These are phyloP conservation scores for Bathybates hornii DNA, from an alignment of 2,113 vertebrate genomes.

Conservation along the genomic window DNA sequence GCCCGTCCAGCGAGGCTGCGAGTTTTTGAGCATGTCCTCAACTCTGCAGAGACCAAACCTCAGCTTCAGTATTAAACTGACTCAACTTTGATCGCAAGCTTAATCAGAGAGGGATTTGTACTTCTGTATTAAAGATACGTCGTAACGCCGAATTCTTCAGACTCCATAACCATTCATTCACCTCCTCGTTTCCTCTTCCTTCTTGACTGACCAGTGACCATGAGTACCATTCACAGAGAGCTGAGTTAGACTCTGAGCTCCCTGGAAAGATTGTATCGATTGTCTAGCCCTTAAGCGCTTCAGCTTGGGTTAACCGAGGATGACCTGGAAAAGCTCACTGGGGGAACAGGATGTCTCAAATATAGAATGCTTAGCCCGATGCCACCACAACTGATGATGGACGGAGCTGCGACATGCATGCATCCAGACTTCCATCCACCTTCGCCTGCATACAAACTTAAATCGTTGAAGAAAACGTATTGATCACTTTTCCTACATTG, in stretches of 20 bases:
- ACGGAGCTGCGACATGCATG: fast-evolving
- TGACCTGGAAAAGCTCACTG: neutral
- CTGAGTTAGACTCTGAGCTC: neutral
- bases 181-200: neutral
- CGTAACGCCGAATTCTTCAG: neutral
- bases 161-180: neutral
- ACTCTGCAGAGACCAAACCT: neutral
- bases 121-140: neutral
- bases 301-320: neutral
- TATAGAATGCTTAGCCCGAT: neutral
- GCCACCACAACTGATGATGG: neutral
- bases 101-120: neutral
- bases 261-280: neutral
- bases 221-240: neutral
- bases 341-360: neutral
- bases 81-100: neutral
- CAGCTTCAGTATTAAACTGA: neutral
- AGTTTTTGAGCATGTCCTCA: neutral
- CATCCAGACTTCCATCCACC: neutral
- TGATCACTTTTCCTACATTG: neutral
- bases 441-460: neutral
- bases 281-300: neutral
- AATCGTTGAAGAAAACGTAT: neutral
- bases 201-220: neutral
- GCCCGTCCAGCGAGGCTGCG: neutral